Percentiles rank a stretch among this genome's conserved stretches.
phyloP scores from a whole-genome alignment of 64 coral and sea anemone species.

The Montipora cactus region DNA sequence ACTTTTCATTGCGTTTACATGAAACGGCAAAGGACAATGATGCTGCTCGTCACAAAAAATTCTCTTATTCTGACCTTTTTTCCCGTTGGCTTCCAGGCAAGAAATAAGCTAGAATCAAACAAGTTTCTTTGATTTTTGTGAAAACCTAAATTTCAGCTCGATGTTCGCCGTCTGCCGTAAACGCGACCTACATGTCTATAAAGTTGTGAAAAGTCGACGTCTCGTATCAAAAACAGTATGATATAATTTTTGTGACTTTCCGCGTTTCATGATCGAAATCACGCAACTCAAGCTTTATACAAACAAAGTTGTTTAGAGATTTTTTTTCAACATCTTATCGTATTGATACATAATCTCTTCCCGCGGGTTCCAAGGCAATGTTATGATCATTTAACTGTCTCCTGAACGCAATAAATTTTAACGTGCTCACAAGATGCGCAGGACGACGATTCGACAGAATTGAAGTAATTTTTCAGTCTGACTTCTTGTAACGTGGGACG shows the following conservation, averaged over 20 bases:
- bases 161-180: no score
- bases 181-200: no score
- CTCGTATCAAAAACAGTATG: neutral
- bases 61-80: no score
- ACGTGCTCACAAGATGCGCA: slow-evolving; percentile 73
- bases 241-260: neutral
- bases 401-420: slow-evolving; percentile 69
- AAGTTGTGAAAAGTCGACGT: no score
- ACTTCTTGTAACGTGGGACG: slow-evolving; percentile 70
- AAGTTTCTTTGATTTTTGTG: no score
- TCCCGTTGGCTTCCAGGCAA: no score
- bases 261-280: neutral
- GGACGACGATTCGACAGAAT: slow-evolving; percentile 71
- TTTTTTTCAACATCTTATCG: neutral
- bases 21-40: no score
- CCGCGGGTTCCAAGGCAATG: neutral
- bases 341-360: neutral
- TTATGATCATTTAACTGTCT: slow-evolving; percentile 21
- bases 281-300: neutral
- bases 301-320: neutral
- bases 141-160: no score
- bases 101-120: no score
- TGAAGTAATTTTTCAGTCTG: slow-evolving; percentile 74
- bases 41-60: no score
- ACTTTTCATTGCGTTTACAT: no score